phyloP scores from a whole-genome alignment of 2,113 vertebrate species.

The Ardeotis arabs region DNA sequence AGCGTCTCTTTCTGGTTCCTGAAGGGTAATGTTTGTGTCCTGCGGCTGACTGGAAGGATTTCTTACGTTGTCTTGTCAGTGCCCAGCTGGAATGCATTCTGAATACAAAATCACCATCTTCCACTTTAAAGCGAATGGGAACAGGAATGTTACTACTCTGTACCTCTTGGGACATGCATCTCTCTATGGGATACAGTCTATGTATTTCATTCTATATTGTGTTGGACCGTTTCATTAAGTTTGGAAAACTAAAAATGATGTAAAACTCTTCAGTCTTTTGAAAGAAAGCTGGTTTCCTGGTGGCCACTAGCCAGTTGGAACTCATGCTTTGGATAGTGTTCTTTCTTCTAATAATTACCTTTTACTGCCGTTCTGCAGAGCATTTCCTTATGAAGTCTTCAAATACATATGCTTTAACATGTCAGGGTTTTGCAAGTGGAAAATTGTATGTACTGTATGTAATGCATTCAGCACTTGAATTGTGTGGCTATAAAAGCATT shows the following conservation, averaged over 20 bases:
- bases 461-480: background rate
- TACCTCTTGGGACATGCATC: background rate
- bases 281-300: background rate
- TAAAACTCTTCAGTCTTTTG: background rate
- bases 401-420: background rate
- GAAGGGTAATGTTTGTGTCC: background rate
- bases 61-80: background rate
- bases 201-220: background rate
- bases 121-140: background rate
- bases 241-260: background rate
- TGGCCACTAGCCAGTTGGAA: background rate
- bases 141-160: fast-evolving
- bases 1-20: background rate
- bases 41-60: background rate
- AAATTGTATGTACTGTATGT: background rate
- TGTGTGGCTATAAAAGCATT: background rate
- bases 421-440: background rate
- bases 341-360: background rate
- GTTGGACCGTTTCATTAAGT: background rate
- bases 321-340: background rate
- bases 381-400: background rate
- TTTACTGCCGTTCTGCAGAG: background rate
- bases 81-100: background rate
- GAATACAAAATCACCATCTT: background rate
- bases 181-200: background rate